phyloP scores from a whole-genome alignment of 2,113 vertebrate species.

The Rhinogobius similis region DNA sequence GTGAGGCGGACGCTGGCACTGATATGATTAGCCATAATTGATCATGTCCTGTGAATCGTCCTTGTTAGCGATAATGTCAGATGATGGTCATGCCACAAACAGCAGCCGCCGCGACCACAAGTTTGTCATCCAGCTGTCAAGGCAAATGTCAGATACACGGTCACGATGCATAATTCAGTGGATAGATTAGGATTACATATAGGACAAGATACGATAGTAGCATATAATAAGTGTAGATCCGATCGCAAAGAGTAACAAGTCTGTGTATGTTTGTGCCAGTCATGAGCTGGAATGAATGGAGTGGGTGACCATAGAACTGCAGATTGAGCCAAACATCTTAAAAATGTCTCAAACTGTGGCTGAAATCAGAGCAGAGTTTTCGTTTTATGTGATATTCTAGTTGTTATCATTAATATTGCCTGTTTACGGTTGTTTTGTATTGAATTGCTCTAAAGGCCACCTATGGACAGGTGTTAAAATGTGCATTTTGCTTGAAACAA shows the following conservation, averaged over 20 bases:
- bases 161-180: neutral
- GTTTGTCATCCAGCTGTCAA: conserved; percentile 23
- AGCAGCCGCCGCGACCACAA: conserved; percentile 28
- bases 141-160: conserved; percentile 22
- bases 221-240: neutral
- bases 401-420: no score
- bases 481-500: no score
- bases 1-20: conserved; percentile 57
- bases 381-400: no score
- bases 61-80: conserved; percentile 48
- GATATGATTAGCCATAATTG: conserved; percentile 69
- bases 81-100: conserved; percentile 52
- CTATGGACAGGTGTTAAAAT: no score
- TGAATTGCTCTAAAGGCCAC: no score
- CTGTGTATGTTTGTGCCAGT: neutral
- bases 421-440: no score
- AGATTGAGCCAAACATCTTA: no score
- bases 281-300: no score
- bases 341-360: no score
- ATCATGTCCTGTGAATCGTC: conserved; percentile 68
- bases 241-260: neutral
- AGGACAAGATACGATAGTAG: no score
- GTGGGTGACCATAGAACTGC: no score
- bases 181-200: neutral
- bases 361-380: no score